Conservation (phyloP, 2,888 invertebrate genomes). For the Brenthis daphne region DNA sequence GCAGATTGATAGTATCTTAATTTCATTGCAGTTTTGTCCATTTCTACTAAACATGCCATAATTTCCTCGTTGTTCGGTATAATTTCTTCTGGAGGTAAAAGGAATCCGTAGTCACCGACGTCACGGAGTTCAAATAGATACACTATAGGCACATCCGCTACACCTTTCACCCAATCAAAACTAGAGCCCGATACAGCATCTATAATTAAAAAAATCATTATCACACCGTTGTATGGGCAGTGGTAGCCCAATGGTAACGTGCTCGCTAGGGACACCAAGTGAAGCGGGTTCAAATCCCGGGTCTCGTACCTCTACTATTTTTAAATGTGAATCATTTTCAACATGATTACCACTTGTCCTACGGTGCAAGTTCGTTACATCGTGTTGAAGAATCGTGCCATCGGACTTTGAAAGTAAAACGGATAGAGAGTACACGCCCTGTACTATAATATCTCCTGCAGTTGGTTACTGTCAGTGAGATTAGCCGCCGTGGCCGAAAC, state of each 20-base stretch:
- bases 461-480: too few species aligned
- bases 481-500: too few species aligned
- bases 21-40: slow-evolving; percentile 53
- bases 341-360: too few species aligned
- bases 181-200: slow-evolving; percentile 69
- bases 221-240: neutral
- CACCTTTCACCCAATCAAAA: slow-evolving; percentile 82
- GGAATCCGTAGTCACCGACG: slow-evolving; percentile 76
- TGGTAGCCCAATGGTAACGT: neutral
- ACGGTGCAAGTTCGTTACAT: too few species aligned
- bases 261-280: too few species aligned
- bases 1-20: slow-evolving; percentile 53
- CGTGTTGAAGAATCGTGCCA: too few species aligned
- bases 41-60: slow-evolving; percentile 62
- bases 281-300: too few species aligned
- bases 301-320: too few species aligned
- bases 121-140: slow-evolving; percentile 83
- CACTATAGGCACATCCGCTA: slow-evolving; percentile 74
- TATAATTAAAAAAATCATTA: slow-evolving; percentile 44
- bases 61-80: slow-evolving; percentile 71
- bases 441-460: too few species aligned
- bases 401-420: too few species aligned
- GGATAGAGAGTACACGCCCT: too few species aligned
- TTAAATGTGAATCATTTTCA: too few species aligned
- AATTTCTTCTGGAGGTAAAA: slow-evolving; percentile 77